A percentile compares a stretch with the other conserved stretches of the same genome.
phyloP scores from a whole-genome alignment of 1,140 invertebrate species.

The Helicorthomorpha holstii region DNA sequence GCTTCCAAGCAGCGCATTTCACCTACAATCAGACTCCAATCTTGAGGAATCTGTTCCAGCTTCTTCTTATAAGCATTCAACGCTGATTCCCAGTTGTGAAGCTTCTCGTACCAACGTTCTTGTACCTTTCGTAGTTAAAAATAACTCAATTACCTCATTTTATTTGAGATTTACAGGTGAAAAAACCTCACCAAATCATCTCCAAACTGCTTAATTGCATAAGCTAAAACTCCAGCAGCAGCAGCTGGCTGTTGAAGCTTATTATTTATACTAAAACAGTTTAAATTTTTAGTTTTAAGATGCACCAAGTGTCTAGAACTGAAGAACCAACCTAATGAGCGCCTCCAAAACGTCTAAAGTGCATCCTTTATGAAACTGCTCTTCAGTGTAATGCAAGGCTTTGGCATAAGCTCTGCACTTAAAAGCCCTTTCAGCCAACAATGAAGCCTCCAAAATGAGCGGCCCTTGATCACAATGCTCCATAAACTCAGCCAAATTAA shows the following conservation, averaged over 20 bases:
- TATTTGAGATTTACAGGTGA: too few relatives aligned
- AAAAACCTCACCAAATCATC: conserved; percentile 25
- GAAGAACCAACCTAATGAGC: conserved; percentile 44
- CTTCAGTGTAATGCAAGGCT: conserved; percentile 96
- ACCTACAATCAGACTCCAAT: conserved; percentile 71
- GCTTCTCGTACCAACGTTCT: conserved; percentile 95
- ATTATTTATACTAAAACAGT: conserved; percentile 70
- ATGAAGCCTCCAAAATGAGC: conserved; percentile 66
- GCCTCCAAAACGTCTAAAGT: conserved; percentile 74
- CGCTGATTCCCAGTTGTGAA: conserved; percentile 97
- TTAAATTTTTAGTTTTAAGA: too few relatives aligned
- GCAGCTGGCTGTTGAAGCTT: conserved; percentile 97
- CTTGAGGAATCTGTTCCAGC: conserved; percentile 29
- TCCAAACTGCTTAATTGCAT: conserved; percentile 66
- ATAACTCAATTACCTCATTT: not conserved
- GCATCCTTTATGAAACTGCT: conserved; percentile 65
- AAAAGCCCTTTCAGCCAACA: conserved; percentile 65
- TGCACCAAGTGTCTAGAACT: too few relatives aligned
- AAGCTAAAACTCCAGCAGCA: conserved; percentile 76
- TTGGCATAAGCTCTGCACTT: conserved; percentile 79
- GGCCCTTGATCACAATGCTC: conserved; percentile 96
- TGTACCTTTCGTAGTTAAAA: conserved; percentile 42
- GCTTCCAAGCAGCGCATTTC: conserved; percentile 95
- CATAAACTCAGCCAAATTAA: conserved; percentile 98
- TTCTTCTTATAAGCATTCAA: conserved; percentile 58